Evolutionary conservation across 2,797 vertebrate genomes (phyloP), one percentile per base, ranked within the genome.

Genomic region (Mus spretus): DNA sequence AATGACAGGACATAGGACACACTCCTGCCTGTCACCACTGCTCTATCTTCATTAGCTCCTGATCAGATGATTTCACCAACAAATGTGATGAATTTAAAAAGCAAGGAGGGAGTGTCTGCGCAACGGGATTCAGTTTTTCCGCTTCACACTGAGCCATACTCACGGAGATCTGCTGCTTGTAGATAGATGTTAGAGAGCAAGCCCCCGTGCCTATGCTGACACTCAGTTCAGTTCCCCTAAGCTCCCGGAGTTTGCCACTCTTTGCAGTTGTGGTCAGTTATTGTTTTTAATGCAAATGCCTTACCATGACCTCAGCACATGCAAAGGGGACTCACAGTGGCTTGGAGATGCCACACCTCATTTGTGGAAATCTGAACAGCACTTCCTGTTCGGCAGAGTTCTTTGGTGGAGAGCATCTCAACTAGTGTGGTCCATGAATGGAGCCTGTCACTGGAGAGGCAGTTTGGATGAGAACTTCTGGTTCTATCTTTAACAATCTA

Each of bases 341-440:
- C 95, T 97, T 96, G 94, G 96, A 97, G 97, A 26, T 91, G 47
- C 94, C 97, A 96, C 72, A 94, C 92, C 95, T 55, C 67, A 24
- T 96, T 95, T 94, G 79, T 57, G 67, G 70, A 94, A 95, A 95
- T 81, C 78, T n/a, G 34, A 92, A 59, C 44, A 84, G 88, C 55
- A 77, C 44, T 79, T 57, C 81, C 83, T 53, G 63, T 74, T 77
- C 70, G 63, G 87, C 31, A 34, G 70, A 55, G n/a, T 70, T 83
- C 84, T 85, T 75, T 37, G 57, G 31, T 67, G 61, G 34, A 17
- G 79, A 85, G 20, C 44, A 77, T 79, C 28, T 75, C 86, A 34
- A 57, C n/a, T 44, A 26, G 13, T 6, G 20, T 61, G 50, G 55
- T 50, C 37, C 63, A 13, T n/a, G 53, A 90, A 8, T 11, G 59